These are phyloP conservation scores for Oostethus manadensis DNA, from an alignment of 2,113 vertebrate genomes.

Conservation along the genomic window DNA sequence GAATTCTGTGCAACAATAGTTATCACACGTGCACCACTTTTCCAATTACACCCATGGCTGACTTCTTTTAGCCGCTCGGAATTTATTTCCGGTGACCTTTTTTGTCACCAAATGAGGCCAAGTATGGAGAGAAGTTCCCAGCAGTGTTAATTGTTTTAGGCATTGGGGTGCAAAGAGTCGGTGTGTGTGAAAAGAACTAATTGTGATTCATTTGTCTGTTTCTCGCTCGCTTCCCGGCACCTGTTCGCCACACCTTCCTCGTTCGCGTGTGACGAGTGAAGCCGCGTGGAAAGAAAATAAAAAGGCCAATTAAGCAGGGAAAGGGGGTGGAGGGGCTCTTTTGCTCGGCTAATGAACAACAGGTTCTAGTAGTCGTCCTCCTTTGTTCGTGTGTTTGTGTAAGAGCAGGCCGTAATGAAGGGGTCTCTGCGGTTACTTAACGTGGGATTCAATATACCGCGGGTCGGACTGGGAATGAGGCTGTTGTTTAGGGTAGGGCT, in stretches of 20 bases:
- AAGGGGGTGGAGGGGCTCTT: neutral
- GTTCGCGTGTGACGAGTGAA: slow-evolving; percentile 40
- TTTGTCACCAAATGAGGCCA: slow-evolving; percentile 66
- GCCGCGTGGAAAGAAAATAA: slow-evolving; percentile 32
- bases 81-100: slow-evolving; percentile 79
- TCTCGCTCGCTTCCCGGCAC: slow-evolving; percentile 10
- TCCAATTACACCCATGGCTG: slow-evolving; percentile 80
- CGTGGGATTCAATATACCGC: neutral
- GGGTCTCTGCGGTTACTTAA: slow-evolving; percentile 43
- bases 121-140: slow-evolving; percentile 64
- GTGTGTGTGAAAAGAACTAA: slow-evolving; percentile 57
- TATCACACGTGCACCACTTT: slow-evolving; percentile 66
- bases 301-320: slow-evolving; percentile 21
- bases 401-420: slow-evolving; percentile 31
- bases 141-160: slow-evolving; percentile 73
- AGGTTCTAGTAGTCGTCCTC: slow-evolving; percentile 9
- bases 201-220: slow-evolving; percentile 51
- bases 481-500: no score
- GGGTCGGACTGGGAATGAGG: no score
- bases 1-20: slow-evolving; percentile 69
- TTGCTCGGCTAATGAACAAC: slow-evolving; percentile 13
- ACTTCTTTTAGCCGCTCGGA: slow-evolving; percentile 73
- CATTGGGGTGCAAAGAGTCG: slow-evolving; percentile 63
- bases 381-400: slow-evolving; percentile 22
- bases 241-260: slow-evolving; percentile 21